Evolutionary conservation across 64 coral and sea anemone genomes (phyloP), one percentile per base, ranked within the genome.

Genomic region (Stylophora pistillata): DNA sequence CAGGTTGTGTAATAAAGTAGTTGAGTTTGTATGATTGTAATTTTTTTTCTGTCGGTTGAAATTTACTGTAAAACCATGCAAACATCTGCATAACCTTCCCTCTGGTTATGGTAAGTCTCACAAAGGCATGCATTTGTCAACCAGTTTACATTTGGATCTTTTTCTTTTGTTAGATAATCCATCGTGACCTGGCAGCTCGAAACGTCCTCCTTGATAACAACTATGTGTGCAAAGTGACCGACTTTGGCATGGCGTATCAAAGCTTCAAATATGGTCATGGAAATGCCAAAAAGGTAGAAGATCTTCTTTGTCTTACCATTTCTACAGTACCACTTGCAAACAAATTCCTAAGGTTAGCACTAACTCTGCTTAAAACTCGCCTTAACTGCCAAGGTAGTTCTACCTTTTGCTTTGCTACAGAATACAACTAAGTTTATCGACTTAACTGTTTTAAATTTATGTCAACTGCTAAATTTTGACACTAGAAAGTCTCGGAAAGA

Each of bases 181-280:
- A 68, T 68, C 64, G 64, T 68, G 64, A 68, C 9, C 64, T 68
- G 64, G 64, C 64, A 68, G 64, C 64, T 68, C 64, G 64, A n/a
- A 68, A 68, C 26, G 64, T 78, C 3, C 54, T 56, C 28, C n/a
- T 57, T 56, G 64, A 68, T 68, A 25, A 68, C 64, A 68, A 59
- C 53, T 78, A 58, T 78, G 54, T 78, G 25, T 56, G 54, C 25
- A 55, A 56, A 27, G 76, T 78, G 20, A 56, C 76, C 21, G 76
- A 78, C 53, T 78, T 78, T 78, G 76, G 76, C 13, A 26, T 78
- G 54, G 53, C 21, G 15, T 78, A 78, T 54, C 76, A 78, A 29
- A 53, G 58, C 28, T 78, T 78, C 25, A 78, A 78, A 28, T 78
- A 78, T 58, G 76, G 76, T 15, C 76, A 78, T 58, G 76, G 76